Percentiles rank a stretch among this genome's conserved stretches.
Conservation (phyloP, 2,797 vertebrate species). For the Geotrypetes seraphini region DNA sequence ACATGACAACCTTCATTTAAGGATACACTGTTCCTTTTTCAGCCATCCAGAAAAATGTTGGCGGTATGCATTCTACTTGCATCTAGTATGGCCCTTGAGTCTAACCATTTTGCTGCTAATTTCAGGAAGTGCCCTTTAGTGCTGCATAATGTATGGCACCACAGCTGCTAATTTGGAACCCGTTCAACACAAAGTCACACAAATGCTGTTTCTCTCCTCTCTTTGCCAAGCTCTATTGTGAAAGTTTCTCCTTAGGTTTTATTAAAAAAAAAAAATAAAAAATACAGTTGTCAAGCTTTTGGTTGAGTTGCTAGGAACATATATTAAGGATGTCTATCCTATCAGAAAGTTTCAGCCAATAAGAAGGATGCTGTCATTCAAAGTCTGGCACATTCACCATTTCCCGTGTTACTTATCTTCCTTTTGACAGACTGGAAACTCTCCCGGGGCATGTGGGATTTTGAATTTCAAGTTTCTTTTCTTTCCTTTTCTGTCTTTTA, state of each 20-base stretch:
- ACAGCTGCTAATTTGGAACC: constrained; percentile 18
- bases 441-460: constrained; percentile 38
- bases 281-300: constrained; percentile 42
- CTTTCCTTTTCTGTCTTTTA: constrained; percentile 24
- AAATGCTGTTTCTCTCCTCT: constrained; percentile 13
- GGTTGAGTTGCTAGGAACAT: constrained; percentile 35
- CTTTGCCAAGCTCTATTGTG: constrained; percentile 28
- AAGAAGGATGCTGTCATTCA: constrained; percentile 51
- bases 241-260: constrained; percentile 23
- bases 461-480: too few relatives aligned
- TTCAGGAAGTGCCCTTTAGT: constrained; percentile 1
- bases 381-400: constrained; percentile 41
- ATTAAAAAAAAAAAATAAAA: too few relatives aligned
- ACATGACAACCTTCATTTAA: not conserved
- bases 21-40: not conserved
- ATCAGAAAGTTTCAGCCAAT: constrained; percentile 49
- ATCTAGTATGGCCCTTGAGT: not conserved
- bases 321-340: constrained; percentile 47
- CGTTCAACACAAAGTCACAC: constrained; percentile 9
- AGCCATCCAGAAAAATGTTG: not conserved
- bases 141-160: too few relatives aligned
- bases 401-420: constrained; percentile 45
- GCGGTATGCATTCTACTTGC: not conserved
- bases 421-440: constrained; percentile 45
- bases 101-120: constrained; percentile 1